Percentiles rank a stretch among this genome's conserved stretches.
These are phyloP conservation scores for Micropoecilia bifurca DNA, from an alignment of 2,797 vertebrate genomes.

Conservation along the genomic window DNA sequence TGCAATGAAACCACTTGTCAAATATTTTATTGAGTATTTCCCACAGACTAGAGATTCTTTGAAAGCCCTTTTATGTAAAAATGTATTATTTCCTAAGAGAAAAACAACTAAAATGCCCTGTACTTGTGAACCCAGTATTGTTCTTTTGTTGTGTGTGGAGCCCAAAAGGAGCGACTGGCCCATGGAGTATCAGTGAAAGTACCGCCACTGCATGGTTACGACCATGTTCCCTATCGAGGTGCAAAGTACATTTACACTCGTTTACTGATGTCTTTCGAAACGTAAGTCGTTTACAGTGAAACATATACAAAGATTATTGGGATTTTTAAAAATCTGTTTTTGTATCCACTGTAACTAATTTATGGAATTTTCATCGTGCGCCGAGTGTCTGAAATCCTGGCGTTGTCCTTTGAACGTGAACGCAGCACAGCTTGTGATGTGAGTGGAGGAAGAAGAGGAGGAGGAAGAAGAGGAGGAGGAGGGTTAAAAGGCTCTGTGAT, in stretches of 20 bases:
- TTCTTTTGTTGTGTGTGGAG: neutral
- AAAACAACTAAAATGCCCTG: neutral
- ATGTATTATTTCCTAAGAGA: neutral
- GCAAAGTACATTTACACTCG: neutral
- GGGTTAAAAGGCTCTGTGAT: slow-evolving; percentile 3
- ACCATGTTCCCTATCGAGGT: neutral
- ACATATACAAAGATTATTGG: neutral
- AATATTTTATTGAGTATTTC: neutral
- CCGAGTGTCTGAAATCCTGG: neutral
- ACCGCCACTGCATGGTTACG: neutral
- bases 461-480: slow-evolving; percentile 18
- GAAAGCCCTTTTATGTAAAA: neutral
- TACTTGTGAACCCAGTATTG: neutral
- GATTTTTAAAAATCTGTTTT: neutral
- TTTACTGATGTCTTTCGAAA: neutral
- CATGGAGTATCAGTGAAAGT: neutral
- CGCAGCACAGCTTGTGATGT: slow-evolving; percentile 31
- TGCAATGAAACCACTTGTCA: neutral
- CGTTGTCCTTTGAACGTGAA: slow-evolving; percentile 31
- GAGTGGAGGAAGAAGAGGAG: slow-evolving; percentile 14
- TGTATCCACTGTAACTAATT: neutral
- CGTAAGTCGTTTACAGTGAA: neutral
- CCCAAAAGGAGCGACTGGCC: neutral
- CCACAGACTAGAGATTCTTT: neutral
- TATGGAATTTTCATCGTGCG: no score